Conservation (phyloP, 2,113 vertebrate genomes). For the Sebastes fasciatus region DNA sequence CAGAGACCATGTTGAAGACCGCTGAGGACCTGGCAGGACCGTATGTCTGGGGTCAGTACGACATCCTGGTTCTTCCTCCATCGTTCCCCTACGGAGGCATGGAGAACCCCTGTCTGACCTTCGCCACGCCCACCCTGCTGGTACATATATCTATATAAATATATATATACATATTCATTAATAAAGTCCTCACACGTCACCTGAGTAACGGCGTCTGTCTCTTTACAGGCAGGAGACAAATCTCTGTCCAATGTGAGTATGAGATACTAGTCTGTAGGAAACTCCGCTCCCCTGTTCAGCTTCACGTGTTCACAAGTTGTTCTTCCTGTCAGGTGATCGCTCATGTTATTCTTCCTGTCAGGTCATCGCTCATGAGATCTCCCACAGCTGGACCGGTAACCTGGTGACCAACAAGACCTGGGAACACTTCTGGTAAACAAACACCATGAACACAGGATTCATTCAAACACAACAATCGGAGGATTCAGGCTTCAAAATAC, state of each 20-base stretch:
- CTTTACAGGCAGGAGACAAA: slow-evolving; percentile 91
- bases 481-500: too few relatives aligned
- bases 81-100: slow-evolving; percentile 98
- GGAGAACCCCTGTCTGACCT: slow-evolving; percentile 99
- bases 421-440: slow-evolving; percentile 95
- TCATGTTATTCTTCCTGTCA: slow-evolving; percentile 75
- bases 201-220: not conserved
- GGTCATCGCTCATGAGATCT: slow-evolving; percentile 99
- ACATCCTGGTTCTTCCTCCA: slow-evolving; percentile 93
- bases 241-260: slow-evolving; percentile 95
- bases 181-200: too few relatives aligned
- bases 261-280: not conserved
- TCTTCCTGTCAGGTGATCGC: slow-evolving; percentile 90
- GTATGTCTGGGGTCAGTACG: slow-evolving; percentile 97
- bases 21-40: slow-evolving; percentile 94
- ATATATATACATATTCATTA: not conserved
- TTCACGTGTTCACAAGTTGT: not conserved
- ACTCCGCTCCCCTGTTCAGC: too few relatives aligned
- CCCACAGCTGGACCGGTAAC: slow-evolving; percentile 99
- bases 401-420: slow-evolving; percentile 97
- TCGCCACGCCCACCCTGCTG: slow-evolving; percentile 94
- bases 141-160: slow-evolving; percentile 76
- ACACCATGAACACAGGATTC: not conserved
- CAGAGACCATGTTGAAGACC: slow-evolving; percentile 93
- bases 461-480: too few relatives aligned